phyloP scores from a whole-genome alignment of 2,113 vertebrate genomes.

The Antechinus flavipes region DNA sequence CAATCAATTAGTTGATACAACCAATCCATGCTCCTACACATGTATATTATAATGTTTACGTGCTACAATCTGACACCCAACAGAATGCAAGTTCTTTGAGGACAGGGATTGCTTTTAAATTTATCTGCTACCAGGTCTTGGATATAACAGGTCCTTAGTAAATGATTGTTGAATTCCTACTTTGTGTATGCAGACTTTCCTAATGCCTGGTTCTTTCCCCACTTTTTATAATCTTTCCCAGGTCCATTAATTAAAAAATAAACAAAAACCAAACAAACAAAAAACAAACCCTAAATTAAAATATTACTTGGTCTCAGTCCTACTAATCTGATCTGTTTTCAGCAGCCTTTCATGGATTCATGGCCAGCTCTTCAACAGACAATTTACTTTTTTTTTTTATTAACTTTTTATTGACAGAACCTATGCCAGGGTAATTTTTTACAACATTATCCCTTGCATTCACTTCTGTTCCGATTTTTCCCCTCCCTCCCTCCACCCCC shows the following conservation, averaged over 20 bases:
- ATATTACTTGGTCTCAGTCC: not conserved
- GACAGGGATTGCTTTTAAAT: not conserved
- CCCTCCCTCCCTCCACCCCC: too few species aligned
- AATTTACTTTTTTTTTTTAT: not conserved
- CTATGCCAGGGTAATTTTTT: too few species aligned
- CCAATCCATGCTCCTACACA: not conserved
- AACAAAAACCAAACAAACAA: not conserved
- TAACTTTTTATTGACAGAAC: too few species aligned
- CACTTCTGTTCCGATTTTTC: too few species aligned
- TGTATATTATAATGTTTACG: not conserved
- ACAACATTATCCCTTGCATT: too few species aligned
- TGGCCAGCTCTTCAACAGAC: not conserved
- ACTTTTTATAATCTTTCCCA: not conserved
- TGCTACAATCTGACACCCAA: not conserved
- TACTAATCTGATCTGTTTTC: not conserved
- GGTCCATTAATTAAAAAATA: not conserved
- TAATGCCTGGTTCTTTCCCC: not conserved
- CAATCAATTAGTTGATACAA: not conserved
- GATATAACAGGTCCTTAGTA: not conserved
- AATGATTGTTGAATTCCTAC: not conserved
- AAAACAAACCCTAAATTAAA: not conserved
- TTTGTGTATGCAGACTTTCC: not conserved
- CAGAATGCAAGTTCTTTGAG: not conserved
- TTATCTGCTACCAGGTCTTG: not conserved
- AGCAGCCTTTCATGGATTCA: not conserved